These are phyloP conservation scores for Silurus aristotelis DNA, from an alignment of 2,797 vertebrate species.

Conservation along the genomic window DNA sequence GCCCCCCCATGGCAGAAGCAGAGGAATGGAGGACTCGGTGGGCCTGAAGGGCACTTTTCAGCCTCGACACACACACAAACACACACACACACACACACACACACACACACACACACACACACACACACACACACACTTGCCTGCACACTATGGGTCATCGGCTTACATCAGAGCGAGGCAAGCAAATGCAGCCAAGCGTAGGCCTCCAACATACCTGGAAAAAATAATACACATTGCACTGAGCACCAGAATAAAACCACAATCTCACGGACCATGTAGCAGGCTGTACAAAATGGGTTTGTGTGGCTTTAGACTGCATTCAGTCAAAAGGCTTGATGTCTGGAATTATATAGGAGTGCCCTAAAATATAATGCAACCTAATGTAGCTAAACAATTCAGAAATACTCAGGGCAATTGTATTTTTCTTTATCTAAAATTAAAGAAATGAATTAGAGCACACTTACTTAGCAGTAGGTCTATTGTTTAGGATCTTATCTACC, in stretches of 20 bases:
- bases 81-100: conserved; percentile 69
- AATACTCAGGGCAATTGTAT: no score
- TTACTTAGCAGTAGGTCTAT: conserved; percentile 54
- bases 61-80: conserved; percentile 65
- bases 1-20: conserved; percentile 61
- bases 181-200: conserved; percentile 67
- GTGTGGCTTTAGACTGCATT: conserved; percentile 22
- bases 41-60: conserved; percentile 79
- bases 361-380: background rate
- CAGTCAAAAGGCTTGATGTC: conserved; percentile 22
- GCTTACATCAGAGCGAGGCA: conserved; percentile 74
- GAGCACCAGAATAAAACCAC: conserved; percentile 35
- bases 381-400: background rate
- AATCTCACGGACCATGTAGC: conserved; percentile 40
- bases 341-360: conserved; percentile 1
- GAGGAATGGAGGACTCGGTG: conserved; percentile 64
- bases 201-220: conserved; percentile 70
- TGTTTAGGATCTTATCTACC: conserved; percentile 49
- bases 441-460: conserved; percentile 44
- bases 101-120: conserved; percentile 65
- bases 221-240: conserved; percentile 52
- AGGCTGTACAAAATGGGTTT: conserved; percentile 32
- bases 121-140: conserved; percentile 72
- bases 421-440: background rate
- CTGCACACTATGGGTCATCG: conserved; percentile 76